These are phyloP conservation scores for Eretmochelys imbricata DNA, from an alignment of 2,113 vertebrate species.

Conservation along the genomic window DNA sequence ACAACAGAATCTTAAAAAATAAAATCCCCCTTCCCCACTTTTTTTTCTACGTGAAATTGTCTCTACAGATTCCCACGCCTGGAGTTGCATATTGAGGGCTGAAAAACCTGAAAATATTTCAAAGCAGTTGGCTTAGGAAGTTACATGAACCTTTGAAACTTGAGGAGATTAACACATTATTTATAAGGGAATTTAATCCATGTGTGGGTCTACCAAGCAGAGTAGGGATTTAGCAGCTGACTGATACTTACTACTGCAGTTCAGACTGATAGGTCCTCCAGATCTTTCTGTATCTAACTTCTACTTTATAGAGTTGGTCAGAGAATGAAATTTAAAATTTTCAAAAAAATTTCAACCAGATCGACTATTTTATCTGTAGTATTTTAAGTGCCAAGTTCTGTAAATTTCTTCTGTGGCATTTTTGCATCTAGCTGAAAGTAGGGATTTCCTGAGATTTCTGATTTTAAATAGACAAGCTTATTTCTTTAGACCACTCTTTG, in stretches of 20 bases:
- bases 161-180: not conserved
- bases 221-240: not conserved
- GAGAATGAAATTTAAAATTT: not conserved
- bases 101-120: not conserved
- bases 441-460: not conserved
- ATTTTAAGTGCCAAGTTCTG: not conserved
- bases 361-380: not conserved
- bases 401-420: not conserved
- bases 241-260: not conserved
- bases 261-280: not conserved
- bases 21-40: rapidly evolving
- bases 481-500: not conserved
- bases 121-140: not conserved
- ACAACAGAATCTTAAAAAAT: not conserved
- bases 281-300: not conserved
- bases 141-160: not conserved
- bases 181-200: not conserved
- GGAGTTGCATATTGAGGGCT: not conserved
- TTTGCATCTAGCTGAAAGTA: not conserved
- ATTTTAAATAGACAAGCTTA: not conserved
- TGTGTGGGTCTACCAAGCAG: not conserved
- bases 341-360: not conserved
- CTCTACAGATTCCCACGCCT: not conserved
- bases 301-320: not conserved
- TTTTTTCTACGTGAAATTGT: not conserved